Evolutionary conservation across 2,113 vertebrate genomes (phyloP), one percentile per base, ranked within the genome.

Genomic region (Edolisoma coerulescens): DNA sequence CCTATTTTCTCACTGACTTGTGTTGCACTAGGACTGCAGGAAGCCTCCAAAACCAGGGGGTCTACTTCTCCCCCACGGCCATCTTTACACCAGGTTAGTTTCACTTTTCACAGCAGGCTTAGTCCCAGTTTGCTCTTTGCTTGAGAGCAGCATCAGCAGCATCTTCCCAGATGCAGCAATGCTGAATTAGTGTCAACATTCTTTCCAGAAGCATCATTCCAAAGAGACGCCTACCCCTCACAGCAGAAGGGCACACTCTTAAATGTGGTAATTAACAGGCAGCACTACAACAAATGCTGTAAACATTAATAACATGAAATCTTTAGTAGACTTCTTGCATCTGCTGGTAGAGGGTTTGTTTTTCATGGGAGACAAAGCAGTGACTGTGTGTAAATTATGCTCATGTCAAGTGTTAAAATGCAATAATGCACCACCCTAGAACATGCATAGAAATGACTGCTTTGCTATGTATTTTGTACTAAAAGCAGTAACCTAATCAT

Each of bases 261-360:
- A 95, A 96, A 96, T 30, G 61, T 84, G 90, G 91, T 97, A 97
- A 97, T 97, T 97, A 98, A 96, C 90, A 97, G 90, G 90, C 90
- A 97, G 84, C 84, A 69, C 95, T 83, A 95, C 85, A 97, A 97
- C 84, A 97, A 96, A 96, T 68, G 85, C 67, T 8, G 20, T 95
- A 97, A 98, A 97, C 95, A 95, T 92, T 96, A 97, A 95, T 96
- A 97, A 96, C 37, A 95, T 65, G 89, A 98, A 97, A 97, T 96
- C 92, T 95, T 89, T 64, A 95, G n/a, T 83, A 94, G 94, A 84
- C 76, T 96, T 96, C 42, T 93, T 94, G 80, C 61, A 83, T 95
- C 88, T 90, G 83, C 93, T 93, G 88, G 92, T 71, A 91, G 82
- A 84, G 63, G 54, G 94, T 41, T 96, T 97, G 97, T 94, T 97